Percentiles rank a stretch among this genome's conserved stretches.
These are phyloP conservation scores for Cydia strobilella DNA, from an alignment of 1,140 invertebrate genomes.

Conservation along the genomic window DNA sequence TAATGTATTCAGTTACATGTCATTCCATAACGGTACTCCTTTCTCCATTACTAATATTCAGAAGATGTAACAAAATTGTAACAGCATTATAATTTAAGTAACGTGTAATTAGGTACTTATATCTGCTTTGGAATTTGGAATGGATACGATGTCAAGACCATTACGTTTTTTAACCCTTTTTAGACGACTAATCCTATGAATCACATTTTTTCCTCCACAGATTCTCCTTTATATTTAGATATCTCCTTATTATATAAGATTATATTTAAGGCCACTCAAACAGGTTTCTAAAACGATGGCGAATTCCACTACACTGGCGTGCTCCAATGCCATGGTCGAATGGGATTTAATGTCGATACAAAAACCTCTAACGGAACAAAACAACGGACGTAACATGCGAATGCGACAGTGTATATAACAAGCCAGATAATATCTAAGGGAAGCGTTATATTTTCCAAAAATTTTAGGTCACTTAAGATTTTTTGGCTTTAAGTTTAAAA, in stretches of 20 bases:
- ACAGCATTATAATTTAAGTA: no score
- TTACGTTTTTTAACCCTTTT: no score
- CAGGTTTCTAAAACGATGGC: slow-evolving; percentile 5
- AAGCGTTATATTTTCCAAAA: not conserved
- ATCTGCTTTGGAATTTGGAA: no score
- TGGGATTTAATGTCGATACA: not conserved
- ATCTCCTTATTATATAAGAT: not conserved
- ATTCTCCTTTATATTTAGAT: not conserved
- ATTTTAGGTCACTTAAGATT: not conserved
- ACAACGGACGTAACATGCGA: not conserved
- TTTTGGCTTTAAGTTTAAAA: not conserved
- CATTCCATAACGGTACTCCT: no score
- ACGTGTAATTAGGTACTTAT: no score
- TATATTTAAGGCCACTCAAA: not conserved
- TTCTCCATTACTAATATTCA: no score
- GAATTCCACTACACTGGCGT: not conserved
- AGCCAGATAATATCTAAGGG: no score
- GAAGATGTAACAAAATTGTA: no score
- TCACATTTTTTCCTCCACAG: no score
- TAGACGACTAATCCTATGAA: no score
- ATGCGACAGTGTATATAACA: not conserved
- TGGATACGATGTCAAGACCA: no score
- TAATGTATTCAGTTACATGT: not conserved
- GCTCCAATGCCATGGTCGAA: not conserved
- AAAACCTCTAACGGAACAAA: slow-evolving; percentile 1